Evolutionary conservation across 1,140 invertebrate genomes (phyloP).

Genomic region (Drosophila neocordata): DNA sequence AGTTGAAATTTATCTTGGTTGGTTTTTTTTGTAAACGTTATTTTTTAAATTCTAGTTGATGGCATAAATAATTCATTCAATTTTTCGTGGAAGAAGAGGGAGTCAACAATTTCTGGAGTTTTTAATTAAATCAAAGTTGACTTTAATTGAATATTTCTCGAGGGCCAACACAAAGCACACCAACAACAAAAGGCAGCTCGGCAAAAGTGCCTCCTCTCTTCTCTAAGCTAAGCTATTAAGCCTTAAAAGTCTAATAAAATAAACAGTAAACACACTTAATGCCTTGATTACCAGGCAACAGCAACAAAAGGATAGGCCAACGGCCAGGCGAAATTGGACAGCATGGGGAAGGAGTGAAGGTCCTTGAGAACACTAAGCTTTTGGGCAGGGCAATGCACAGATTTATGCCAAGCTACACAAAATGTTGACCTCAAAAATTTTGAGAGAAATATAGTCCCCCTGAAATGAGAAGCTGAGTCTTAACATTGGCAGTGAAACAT

Average conservation of each 20-base stretch:
- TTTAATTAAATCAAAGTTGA: constrained; percentile 78
- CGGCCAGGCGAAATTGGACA: not conserved
- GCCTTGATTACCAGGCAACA: constrained; percentile 70
- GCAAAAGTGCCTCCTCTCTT: constrained; percentile 15
- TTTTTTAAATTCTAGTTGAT: constrained; percentile 31
- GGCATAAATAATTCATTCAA: constrained; percentile 68
- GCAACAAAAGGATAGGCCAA: constrained; percentile 3
- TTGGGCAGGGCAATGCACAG: constrained; percentile 23
- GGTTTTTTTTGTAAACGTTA: constrained; percentile 1
- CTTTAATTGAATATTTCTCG: constrained; percentile 71
- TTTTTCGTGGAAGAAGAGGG: constrained; percentile 4
- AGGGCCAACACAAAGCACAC: not conserved
- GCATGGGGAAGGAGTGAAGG: not conserved
- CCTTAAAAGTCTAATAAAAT: constrained; percentile 80
- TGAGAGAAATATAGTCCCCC: constrained; percentile 2
- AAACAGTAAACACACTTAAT: constrained; percentile 81
- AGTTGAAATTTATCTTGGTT: constrained; percentile 57
- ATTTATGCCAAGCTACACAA: constrained; percentile 54
- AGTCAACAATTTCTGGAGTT: constrained; percentile 49
- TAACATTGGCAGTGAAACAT: constrained; percentile 47
- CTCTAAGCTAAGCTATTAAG: constrained; percentile 64
- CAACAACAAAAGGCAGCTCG: constrained; percentile 38
- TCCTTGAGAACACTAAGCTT: not conserved
- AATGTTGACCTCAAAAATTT: constrained; percentile 70
- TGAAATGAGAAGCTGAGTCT: constrained; percentile 20